These are phyloP conservation scores for Cerastoderma edule DNA, from an alignment of 2,888 invertebrate species.

Conservation along the genomic window DNA sequence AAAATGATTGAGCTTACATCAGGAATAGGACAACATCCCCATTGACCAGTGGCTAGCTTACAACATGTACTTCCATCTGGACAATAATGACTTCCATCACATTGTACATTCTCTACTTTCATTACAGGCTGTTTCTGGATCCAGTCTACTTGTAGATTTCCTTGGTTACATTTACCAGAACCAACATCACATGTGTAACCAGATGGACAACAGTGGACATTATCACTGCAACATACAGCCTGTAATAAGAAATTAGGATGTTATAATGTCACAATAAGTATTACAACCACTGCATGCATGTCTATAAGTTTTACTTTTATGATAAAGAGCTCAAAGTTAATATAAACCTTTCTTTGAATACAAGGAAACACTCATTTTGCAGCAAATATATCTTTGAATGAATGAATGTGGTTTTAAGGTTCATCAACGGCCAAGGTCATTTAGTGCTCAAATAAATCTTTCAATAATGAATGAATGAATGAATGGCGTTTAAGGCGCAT, in stretches of 20 bases:
- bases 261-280: background rate
- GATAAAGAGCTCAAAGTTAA: too few species aligned
- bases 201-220: slow-evolving; percentile 73
- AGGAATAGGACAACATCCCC: slow-evolving; percentile 71
- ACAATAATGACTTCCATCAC: slow-evolving; percentile 58
- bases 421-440: too few species aligned
- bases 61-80: slow-evolving; percentile 71
- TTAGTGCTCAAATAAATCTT: too few species aligned
- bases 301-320: too few species aligned
- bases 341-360: too few species aligned
- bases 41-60: slow-evolving; percentile 59
- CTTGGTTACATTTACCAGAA: slow-evolving; percentile 43
- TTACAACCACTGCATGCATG: too few species aligned
- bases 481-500: too few species aligned
- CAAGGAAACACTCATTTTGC: too few species aligned
- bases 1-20: slow-evolving; percentile 43
- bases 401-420: too few species aligned
- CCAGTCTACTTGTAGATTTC: slow-evolving; percentile 44
- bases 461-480: too few species aligned
- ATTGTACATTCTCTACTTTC: slow-evolving; percentile 32
- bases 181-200: slow-evolving; percentile 57
- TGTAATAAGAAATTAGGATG: slow-evolving; percentile 20
- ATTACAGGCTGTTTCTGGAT: slow-evolving; percentile 43
- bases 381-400: too few species aligned
- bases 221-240: slow-evolving; percentile 75